These are phyloP conservation scores for Sciaenops ocellatus DNA, from an alignment of 2,797 vertebrate species.

Conservation along the genomic window DNA sequence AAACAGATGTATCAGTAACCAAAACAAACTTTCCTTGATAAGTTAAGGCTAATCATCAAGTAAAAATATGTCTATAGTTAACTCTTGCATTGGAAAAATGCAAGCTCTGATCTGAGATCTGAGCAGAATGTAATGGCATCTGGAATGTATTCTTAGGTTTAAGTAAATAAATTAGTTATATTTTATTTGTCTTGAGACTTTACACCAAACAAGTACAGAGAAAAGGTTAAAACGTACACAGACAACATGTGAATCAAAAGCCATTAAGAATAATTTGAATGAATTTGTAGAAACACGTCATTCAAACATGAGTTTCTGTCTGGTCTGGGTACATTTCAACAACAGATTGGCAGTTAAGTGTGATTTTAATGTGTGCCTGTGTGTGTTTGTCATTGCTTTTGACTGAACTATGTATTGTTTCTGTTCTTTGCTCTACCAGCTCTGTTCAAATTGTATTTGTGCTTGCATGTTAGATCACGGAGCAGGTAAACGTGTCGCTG, in stretches of 20 bases:
- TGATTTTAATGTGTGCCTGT: slow-evolving; percentile 75
- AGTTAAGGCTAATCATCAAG: background rate
- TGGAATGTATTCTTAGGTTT: background rate
- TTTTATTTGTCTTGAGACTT: background rate
- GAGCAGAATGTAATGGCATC: background rate
- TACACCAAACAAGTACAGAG: background rate
- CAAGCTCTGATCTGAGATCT: background rate
- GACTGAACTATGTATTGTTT: slow-evolving; percentile 9
- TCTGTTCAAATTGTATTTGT: slow-evolving; percentile 6
- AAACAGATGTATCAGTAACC: background rate
- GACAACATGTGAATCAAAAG: slow-evolving; percentile 32
- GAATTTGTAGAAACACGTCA: background rate
- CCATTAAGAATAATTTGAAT: background rate
- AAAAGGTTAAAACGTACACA: slow-evolving; percentile 47
- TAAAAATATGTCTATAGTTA: background rate
- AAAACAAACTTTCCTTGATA: background rate
- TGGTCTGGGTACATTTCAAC: slow-evolving; percentile 82
- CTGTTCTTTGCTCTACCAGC: slow-evolving; percentile 3
- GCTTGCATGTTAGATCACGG: slow-evolving; percentile 28
- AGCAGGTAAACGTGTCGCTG: background rate
- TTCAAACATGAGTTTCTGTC: slow-evolving; percentile 50
- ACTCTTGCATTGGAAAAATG: background rate
- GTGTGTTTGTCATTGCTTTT: slow-evolving; percentile 44
- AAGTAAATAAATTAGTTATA: background rate
- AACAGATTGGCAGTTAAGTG: slow-evolving; percentile 87